A percentile compares a stretch with the other conserved stretches of the same genome.
These are phyloP conservation scores for Chymomyza caudatula DNA, from an alignment of 2,888 invertebrate genomes.

Conservation along the genomic window DNA sequence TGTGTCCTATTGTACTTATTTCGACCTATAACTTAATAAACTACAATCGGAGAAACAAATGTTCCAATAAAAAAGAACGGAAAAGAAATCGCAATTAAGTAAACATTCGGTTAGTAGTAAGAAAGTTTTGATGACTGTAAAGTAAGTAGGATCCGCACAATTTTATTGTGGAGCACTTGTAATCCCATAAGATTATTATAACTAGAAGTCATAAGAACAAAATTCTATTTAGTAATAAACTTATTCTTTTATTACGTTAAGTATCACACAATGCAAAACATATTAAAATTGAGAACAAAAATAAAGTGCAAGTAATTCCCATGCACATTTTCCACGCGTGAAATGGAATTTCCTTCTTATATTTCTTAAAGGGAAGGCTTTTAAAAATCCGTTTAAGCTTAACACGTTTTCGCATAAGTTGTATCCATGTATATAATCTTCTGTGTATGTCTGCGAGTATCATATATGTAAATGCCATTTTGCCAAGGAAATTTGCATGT, in stretches of 20 bases:
- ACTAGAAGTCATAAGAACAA: neutral
- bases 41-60: too few relatives aligned
- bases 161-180: too few relatives aligned
- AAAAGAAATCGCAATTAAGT: too few relatives aligned
- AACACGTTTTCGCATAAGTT: conserved; percentile 37
- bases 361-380: neutral
- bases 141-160: too few relatives aligned
- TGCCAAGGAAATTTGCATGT: neutral
- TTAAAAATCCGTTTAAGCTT: conserved; percentile 53
- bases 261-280: too few relatives aligned
- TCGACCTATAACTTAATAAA: too few relatives aligned
- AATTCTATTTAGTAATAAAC: neutral
- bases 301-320: neutral
- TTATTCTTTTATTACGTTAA: neutral
- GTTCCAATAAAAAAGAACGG: too few relatives aligned
- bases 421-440: neutral
- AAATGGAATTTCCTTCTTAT: neutral
- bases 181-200: too few relatives aligned
- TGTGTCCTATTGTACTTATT: too few relatives aligned
- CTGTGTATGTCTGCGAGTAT: neutral
- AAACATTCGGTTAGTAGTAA: too few relatives aligned
- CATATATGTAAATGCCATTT: neutral
- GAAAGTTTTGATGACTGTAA: too few relatives aligned
- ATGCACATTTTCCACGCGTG: neutral
- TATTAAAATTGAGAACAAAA: neutral